A percentile compares a stretch with the other conserved stretches of the same genome.
phyloP scores from a whole-genome alignment of 2,888 invertebrate genomes.

The Apodemia duryi region DNA sequence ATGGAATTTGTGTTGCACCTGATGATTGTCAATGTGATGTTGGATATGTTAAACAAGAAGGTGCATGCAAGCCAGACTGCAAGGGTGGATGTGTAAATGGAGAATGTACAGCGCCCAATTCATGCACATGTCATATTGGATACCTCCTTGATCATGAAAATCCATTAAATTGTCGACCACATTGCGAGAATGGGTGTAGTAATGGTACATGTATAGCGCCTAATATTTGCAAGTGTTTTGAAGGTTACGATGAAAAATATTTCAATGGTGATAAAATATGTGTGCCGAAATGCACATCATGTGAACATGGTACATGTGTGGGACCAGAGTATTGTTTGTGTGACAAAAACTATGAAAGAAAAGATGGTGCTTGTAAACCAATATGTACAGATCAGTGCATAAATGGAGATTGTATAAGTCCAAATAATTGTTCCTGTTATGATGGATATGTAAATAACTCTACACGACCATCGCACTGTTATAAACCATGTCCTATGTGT shows the following conservation, averaged over 20 bases:
- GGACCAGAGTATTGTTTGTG: slow-evolving; percentile 28
- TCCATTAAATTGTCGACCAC: neutral
- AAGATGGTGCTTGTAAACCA: slow-evolving; percentile 43
- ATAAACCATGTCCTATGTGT: neutral
- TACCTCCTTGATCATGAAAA: slow-evolving; percentile 14
- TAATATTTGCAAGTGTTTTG: neutral
- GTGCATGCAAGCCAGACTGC: slow-evolving; percentile 24
- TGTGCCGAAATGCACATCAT: slow-evolving; percentile 40
- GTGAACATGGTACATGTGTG: slow-evolving; percentile 30
- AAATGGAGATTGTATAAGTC: slow-evolving; percentile 46
- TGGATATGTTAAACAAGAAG: slow-evolving; percentile 31
- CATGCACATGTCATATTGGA: slow-evolving; percentile 45
- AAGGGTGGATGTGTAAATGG: slow-evolving; percentile 45
- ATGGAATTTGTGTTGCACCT: slow-evolving; percentile 54
- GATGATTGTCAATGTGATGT: slow-evolving; percentile 44
- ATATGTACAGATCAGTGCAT: slow-evolving; percentile 47
- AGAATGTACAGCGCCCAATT: slow-evolving; percentile 41
- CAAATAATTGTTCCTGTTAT: slow-evolving; percentile 49
- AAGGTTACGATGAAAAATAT: slow-evolving; percentile 38
- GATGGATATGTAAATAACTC: slow-evolving; percentile 39
- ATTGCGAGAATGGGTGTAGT: too few relatives aligned
- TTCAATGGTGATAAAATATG: slow-evolving; percentile 43
- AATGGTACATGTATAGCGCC: neutral
- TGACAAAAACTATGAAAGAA: slow-evolving; percentile 27
- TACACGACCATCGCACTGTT: slow-evolving; percentile 35